Conservation (phyloP, 30 jellyfish, hydroid and myxozoan genomes). For the Chrysaora quinquecirrha region DNA sequence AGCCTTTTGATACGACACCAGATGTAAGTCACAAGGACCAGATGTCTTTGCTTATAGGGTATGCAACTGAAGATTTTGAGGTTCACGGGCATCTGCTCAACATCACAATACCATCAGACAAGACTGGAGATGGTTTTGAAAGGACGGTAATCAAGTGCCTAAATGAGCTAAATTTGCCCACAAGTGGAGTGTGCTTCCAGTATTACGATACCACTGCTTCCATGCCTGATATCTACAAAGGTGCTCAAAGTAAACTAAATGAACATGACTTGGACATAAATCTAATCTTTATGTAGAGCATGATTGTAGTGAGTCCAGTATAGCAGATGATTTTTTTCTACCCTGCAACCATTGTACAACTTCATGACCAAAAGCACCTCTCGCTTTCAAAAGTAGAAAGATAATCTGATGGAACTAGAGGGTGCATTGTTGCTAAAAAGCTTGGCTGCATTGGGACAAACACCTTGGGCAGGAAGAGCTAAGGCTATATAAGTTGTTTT, state of each 20-base stretch:
- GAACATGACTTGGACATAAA: slow-evolving; percentile 38
- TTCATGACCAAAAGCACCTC: too few relatives aligned
- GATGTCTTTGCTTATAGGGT: too few relatives aligned
- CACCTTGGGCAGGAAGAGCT: slow-evolving; percentile 37
- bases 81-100: too few relatives aligned
- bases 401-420: too few relatives aligned
- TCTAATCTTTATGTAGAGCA: too few relatives aligned
- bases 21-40: slow-evolving; percentile 38
- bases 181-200: too few relatives aligned
- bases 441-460: slow-evolving; percentile 24
- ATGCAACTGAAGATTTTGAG: too few relatives aligned
- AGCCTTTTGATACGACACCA: slow-evolving; percentile 26
- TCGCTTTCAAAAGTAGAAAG: slow-evolving; percentile 27
- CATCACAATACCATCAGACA: too few relatives aligned
- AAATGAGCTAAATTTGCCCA: too few relatives aligned
- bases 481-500: slow-evolving; percentile 17
- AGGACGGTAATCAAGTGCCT: slow-evolving; percentile 4
- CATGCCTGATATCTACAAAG: slow-evolving; percentile 19
- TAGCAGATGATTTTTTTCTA: neutral
- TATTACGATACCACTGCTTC: too few relatives aligned
- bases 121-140: slow-evolving; percentile 23
- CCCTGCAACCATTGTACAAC: slow-evolving; percentile 25
- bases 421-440: slow-evolving; percentile 24
- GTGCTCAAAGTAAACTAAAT: slow-evolving; percentile 13
- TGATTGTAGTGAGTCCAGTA: slow-evolving; percentile 15